Base-by-base conservation (phyloP, 2,113 vertebrate species). In the Perccottus glenii region DNA sequence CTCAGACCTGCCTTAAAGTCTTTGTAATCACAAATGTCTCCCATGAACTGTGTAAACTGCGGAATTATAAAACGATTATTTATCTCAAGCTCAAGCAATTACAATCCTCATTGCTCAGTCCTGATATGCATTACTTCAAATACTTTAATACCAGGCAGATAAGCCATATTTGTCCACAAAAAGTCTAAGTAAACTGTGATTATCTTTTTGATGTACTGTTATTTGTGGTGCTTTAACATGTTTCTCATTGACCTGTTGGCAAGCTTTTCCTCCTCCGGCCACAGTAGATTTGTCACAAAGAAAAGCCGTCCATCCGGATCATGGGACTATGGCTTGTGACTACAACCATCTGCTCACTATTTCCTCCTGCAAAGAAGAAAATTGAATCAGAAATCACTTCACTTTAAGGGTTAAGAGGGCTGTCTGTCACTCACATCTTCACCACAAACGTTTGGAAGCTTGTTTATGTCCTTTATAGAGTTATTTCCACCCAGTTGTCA, bases 301-400 rank as follows among this genome's bases (percentile, higher is more conserved):
- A 95, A 95, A 95, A 94, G 93, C 69, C 76, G 64, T 90, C 86
- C 75, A 75, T 78, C 89, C 90, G 90, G 92, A 92, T 92, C 80
- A 59, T 82, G 80, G 87, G 94, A 92, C n/a, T n/a, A n/a, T n/a
- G 87, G 90, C 92, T 91, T 86, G 84, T 87, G 85, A 92, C 92
- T 69, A 94, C 93, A 92, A 93, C 95, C 95, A 96, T 96, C 95
- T 98, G 96, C 94, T 94, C 76, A 51, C 91, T 68, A 84, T 75
- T 68, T 77, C 91, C 77, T 80, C 89, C 85, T 70, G 92, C 93
- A 91, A 89, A 91, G 88, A 84, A 79, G 88, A 94, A 94, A 96
- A 96, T 93, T 93, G 93, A 96, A 94, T 93, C 87, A 92, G 91
- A 93, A 93, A 92, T 93, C 94, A 94, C 93, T 94, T 93, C 93